These are phyloP conservation scores for Solea solea DNA, from an alignment of 2,113 vertebrate species.

Conservation along the genomic window DNA sequence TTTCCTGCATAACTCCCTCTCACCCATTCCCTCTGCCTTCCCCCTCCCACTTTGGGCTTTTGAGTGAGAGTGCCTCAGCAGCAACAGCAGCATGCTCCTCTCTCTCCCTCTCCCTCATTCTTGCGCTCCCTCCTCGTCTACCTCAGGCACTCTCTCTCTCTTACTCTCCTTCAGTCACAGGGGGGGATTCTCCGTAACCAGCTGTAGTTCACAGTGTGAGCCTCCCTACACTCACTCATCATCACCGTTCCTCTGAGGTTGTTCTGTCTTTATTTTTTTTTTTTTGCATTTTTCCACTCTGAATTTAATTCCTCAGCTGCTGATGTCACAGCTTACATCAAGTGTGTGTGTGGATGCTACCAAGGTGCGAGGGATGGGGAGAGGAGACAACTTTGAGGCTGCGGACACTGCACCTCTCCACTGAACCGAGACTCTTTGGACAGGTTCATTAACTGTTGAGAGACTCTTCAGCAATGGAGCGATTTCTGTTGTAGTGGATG, in stretches of 20 bases:
- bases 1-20: constrained; percentile 72
- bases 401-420: constrained; percentile 4
- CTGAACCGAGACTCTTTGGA: constrained; percentile 23
- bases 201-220: constrained; percentile 61
- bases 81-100: constrained; percentile 15
- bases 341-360: constrained; percentile 31
- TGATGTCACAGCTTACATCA: constrained; percentile 25
- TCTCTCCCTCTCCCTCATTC: constrained; percentile 30
- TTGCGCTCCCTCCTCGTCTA: constrained; percentile 19
- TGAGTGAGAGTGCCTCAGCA: constrained; percentile 42
- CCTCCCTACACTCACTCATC: constrained; percentile 7
- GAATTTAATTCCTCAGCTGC: constrained; percentile 17
- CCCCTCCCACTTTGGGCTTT: constrained; percentile 50
- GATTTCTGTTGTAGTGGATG: constrained; percentile 31
- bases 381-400: constrained; percentile 43
- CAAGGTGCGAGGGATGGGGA: constrained; percentile 31
- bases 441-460: constrained; percentile 9
- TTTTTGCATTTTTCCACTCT: not conserved
- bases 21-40: constrained; percentile 25
- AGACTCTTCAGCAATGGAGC: constrained; percentile 11
- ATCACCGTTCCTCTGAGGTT: constrained; percentile 34
- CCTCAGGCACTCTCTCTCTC: constrained; percentile 29
- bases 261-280: constrained; percentile 2
- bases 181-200: constrained; percentile 59
- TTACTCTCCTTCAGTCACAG: constrained; percentile 47